Evolutionary conservation across 37 sponge, comb jelly and placozoan genomes (phyloP), one percentile per base, ranked within the genome.

Genomic region (Aphrocallistes beatrix): DNA sequence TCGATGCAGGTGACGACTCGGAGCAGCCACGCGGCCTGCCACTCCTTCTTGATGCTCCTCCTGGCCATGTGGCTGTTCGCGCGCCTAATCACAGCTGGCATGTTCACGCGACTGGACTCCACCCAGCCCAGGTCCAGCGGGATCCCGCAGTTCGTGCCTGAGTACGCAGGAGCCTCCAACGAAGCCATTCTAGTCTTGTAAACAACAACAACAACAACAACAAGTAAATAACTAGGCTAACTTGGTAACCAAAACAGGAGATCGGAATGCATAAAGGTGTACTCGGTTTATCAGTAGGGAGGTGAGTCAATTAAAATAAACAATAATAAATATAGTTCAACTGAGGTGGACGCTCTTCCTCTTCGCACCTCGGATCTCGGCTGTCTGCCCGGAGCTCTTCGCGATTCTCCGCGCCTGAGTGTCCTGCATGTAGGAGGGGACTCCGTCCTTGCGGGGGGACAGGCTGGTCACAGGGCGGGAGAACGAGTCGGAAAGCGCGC

Each of bases 21-120:
- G 39, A 98, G 87, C 36, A 98, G 86, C 99, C 99, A 98, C 16
- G 99, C 99, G 1, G 99, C 99, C 51, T 98, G 99, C 94, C 96
- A 95, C 51, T 98, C 96, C 83, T 98, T 98, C 90, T 98, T 98
- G 49, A 98, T 91, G 19, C 93, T 90, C 3, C 99, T 84, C 8
- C 99, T 84, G 1, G 94, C 87, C 45, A 94, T 95, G 84, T 92
- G 92, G 0, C 91, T 89, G n/a, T 93, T 91, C 17, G 99, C 94
- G 60, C 94, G 83, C 30, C 93, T 89, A 49, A 92, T 82, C 38
- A 90, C 87, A n/a, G 94, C 93, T 19, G 99, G 96, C 25, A 91
- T 88, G 51, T 98, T 98, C 39, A 98, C 92, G 38, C 93, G 83
- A 1, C 83, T 47, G 0, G 90, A 82, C 84, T 95, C 94, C 36